These are phyloP conservation scores for Drosophila prosaltans DNA, from an alignment of 1,140 invertebrate genomes.

Conservation along the genomic window DNA sequence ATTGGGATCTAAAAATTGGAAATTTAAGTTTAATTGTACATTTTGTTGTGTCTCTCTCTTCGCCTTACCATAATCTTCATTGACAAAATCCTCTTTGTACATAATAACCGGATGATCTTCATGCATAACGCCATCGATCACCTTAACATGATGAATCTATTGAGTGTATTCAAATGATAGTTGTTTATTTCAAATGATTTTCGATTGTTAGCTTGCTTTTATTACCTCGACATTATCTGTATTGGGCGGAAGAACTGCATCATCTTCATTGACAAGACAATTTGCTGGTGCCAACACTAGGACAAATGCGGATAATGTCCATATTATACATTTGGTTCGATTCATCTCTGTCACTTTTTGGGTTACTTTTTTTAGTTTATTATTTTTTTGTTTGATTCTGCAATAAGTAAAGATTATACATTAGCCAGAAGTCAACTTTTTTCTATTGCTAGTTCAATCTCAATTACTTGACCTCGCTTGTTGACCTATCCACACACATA, in stretches of 20 bases:
- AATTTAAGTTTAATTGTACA: background rate
- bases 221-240: conserved; percentile 74
- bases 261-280: conserved; percentile 47
- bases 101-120: conserved; percentile 77
- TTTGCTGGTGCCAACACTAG: conserved; percentile 35
- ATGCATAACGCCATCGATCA: conserved; percentile 61
- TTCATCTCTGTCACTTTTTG: conserved; percentile 61
- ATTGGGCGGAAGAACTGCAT: conserved; percentile 51
- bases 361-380: background rate
- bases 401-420: conserved; percentile 45
- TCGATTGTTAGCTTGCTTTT: no score
- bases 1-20: conserved; percentile 42
- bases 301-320: conserved; percentile 30
- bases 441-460: conserved; percentile 53
- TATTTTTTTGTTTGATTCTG: conserved; percentile 29
- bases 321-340: conserved; percentile 48
- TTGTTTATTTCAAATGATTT: no score
- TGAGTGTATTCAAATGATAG: background rate
- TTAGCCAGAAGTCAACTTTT: conserved; percentile 52
- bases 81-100: conserved; percentile 80
- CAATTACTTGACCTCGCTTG: conserved; percentile 55
- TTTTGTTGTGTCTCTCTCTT: no score
- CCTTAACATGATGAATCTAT: conserved; percentile 66
- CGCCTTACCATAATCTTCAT: conserved; percentile 68
- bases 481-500: background rate